Conservation (phyloP, 2,797 vertebrate species). For the Philypnodon macrostomus region DNA sequence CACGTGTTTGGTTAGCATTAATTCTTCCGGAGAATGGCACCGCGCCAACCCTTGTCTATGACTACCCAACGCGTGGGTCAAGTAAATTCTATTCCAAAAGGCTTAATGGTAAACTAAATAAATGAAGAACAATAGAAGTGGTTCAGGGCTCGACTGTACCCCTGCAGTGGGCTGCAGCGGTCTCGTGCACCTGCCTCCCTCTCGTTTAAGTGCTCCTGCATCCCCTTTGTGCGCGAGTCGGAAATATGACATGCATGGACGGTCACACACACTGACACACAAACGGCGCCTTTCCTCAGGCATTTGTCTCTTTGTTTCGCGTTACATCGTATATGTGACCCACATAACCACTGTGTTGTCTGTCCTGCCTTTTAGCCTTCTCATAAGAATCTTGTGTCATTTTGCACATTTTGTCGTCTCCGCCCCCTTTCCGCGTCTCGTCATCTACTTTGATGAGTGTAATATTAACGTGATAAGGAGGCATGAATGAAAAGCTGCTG, state of each 20-base stretch:
- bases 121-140: conserved; percentile 31
- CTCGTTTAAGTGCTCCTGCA: conserved; percentile 57
- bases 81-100: conserved; percentile 1
- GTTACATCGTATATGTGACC: conserved; percentile 69
- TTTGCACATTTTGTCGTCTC: conserved; percentile 56
- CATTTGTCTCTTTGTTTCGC: conserved; percentile 71
- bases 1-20: conserved; percentile 67
- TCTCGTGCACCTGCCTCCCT: conserved; percentile 74
- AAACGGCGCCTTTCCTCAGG: conserved; percentile 69
- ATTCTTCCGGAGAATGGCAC: conserved; percentile 67
- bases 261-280: conserved; percentile 13
- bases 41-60: no score
- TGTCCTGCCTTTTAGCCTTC: conserved; percentile 61
- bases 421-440: conserved; percentile 18
- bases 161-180: conserved; percentile 23
- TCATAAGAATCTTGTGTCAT: conserved; percentile 63
- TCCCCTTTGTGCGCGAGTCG: conserved; percentile 17
- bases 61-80: conserved; percentile 14
- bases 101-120: conserved; percentile 33
- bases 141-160: conserved; percentile 50
- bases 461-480: conserved; percentile 72
- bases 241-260: conserved; percentile 5
- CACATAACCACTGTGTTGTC: conserved; percentile 73
- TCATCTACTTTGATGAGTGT: conserved; percentile 67
- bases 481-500: conserved; percentile 66